A percentile compares a stretch with the other conserved stretches of the same genome.
phyloP scores from a whole-genome alignment of 2,888 invertebrate genomes.

The Tetramorium bicarinatum region DNA sequence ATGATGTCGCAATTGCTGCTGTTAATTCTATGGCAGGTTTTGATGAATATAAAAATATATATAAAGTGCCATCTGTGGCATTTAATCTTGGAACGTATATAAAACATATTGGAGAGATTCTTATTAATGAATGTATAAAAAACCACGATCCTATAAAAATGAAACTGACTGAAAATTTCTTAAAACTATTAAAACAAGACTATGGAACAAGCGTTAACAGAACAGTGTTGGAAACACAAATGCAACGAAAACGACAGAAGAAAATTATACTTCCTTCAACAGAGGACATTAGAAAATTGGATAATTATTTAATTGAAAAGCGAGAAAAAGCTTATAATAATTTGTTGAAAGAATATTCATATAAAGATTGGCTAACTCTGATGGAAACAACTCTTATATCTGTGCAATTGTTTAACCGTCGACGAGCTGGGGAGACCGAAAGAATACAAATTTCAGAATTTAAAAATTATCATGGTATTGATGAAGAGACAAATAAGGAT shows the following conservation, averaged over 20 bases:
- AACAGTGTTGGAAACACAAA: background rate
- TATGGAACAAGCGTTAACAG: constrained; percentile 3
- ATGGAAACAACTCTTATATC: constrained; percentile 2
- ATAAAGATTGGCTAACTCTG: background rate
- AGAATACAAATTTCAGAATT: background rate
- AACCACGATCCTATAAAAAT: background rate
- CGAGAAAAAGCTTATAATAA: background rate
- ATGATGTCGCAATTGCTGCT: constrained; percentile 9
- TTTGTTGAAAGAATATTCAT: background rate
- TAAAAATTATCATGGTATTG: background rate
- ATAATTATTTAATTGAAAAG: background rate
- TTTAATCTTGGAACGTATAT: background rate
- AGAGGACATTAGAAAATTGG: background rate
- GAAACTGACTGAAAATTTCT: background rate
- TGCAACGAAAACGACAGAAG: background rate
- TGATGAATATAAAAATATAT: background rate
- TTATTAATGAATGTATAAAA: constrained; percentile 2
- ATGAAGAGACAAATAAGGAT: background rate
- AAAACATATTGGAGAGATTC: background rate
- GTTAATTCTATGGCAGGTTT: background rate
- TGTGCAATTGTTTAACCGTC: constrained; percentile 5
- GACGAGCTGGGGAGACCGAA: background rate
- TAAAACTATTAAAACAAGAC: background rate
- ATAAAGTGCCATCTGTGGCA: background rate
- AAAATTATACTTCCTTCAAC: background rate